Evolutionary conservation across 2,888 invertebrate genomes (phyloP).

Genomic region (Tortricodes alternella): DNA sequence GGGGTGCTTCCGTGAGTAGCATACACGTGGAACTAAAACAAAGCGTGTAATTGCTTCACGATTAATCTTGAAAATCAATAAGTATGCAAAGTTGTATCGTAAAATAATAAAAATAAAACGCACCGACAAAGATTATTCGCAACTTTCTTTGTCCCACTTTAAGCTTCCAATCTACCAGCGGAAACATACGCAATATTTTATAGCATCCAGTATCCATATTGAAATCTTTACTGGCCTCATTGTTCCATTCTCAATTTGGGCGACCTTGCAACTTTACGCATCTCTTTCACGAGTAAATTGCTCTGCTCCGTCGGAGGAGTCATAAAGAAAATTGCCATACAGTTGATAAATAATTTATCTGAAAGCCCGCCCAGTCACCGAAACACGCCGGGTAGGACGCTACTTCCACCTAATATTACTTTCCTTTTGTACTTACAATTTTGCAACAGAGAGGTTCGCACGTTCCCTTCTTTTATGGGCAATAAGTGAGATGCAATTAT

Average conservation of each 20-base stretch:
- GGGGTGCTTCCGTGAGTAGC: too few relatives aligned
- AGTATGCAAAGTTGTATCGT: not conserved
- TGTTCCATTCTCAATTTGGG: constrained; percentile 75
- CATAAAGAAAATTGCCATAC: constrained; percentile 83
- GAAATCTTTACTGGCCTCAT: constrained; percentile 71
- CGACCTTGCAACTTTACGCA: constrained; percentile 81
- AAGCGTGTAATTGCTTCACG: not conserved
- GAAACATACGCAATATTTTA: constrained; percentile 22
- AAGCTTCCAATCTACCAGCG: constrained; percentile 25
- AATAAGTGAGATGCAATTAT: constrained; percentile 83
- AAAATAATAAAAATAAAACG: not conserved
- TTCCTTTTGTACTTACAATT: constrained; percentile 80
- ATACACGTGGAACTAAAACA: too few relatives aligned
- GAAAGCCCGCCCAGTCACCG: constrained; percentile 82
- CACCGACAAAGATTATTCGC: not conserved
- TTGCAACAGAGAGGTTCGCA: constrained; percentile 81
- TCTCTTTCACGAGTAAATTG: constrained; percentile 81
- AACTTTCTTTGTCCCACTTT: constrained; percentile 9
- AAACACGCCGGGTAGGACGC: constrained; percentile 71
- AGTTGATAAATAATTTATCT: constrained; percentile 83
- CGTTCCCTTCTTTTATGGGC: constrained; percentile 81
- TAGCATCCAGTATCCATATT: constrained; percentile 53
- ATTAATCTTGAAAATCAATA: not conserved
- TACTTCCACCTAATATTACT: constrained; percentile 79
- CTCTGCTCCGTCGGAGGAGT: constrained; percentile 81